Conservation (phyloP, 2,113 vertebrate species). For the Xyrauchen texanus region DNA sequence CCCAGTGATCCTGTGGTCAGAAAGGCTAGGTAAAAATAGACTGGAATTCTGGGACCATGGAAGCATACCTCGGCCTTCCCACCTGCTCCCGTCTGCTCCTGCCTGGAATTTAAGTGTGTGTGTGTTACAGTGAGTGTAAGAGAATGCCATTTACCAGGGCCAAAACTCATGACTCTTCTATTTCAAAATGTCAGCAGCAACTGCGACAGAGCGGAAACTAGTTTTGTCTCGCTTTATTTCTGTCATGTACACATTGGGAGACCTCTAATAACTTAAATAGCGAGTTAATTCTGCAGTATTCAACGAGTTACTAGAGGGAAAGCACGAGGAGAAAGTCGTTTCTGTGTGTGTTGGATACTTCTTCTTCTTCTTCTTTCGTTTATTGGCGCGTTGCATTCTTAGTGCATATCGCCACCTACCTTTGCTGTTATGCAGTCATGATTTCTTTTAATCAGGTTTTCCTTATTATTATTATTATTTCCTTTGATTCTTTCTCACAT, state of each 20-base stretch:
- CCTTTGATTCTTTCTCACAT: no score
- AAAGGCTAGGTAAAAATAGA: slow-evolving; percentile 54
- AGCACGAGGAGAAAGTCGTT: not conserved
- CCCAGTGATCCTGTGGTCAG: slow-evolving; percentile 42
- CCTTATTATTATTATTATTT: no score
- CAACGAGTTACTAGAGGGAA: not conserved
- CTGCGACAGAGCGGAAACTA: no score
- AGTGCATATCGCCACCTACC: no score
- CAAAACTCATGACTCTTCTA: slow-evolving; percentile 8
- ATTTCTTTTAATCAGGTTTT: no score
- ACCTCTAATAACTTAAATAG: no score
- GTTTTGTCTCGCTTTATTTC: no score
- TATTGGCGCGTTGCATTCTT: no score
- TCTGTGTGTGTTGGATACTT: no score
- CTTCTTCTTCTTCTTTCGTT: no score
- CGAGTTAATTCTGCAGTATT: not conserved
- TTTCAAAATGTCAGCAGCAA: slow-evolving; percentile 33
- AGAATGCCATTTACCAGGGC: slow-evolving; percentile 11
- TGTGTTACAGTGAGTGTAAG: not conserved
- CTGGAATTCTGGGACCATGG: slow-evolving; percentile 49
- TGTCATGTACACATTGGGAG: slow-evolving; percentile 42
- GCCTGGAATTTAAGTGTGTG: slow-evolving; percentile 32
- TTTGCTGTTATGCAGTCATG: no score
- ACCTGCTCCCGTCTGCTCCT: slow-evolving; percentile 54
- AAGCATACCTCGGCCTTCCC: slow-evolving; percentile 50